These are phyloP conservation scores for Luehdorfia chinensis DNA, from an alignment of 1,140 invertebrate species.

Conservation along the genomic window DNA sequence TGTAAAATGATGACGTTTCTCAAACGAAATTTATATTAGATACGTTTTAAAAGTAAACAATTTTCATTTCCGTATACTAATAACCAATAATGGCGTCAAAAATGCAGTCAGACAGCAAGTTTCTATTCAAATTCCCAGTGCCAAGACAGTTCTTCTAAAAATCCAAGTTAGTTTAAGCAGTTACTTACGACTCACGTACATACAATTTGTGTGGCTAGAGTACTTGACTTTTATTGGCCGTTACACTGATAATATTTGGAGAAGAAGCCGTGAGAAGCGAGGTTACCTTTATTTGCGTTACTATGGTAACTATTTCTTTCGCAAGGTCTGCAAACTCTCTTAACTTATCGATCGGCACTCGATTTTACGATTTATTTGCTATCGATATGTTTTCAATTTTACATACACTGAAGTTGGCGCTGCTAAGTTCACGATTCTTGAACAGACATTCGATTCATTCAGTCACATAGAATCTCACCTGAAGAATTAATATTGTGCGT, in stretches of 20 bases:
- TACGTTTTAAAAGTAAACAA: too few relatives aligned
- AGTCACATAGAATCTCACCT: too few relatives aligned
- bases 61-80: too few relatives aligned
- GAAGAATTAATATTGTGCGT: too few relatives aligned
- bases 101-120: too few relatives aligned
- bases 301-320: conserved; percentile 35
- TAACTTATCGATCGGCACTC: background rate
- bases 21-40: too few relatives aligned
- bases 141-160: conserved; percentile 40
- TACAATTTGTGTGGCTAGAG: conserved; percentile 44
- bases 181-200: conserved; percentile 46
- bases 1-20: too few relatives aligned
- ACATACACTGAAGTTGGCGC: too few relatives aligned
- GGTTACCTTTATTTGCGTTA: conserved; percentile 31
- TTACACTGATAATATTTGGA: conserved; percentile 46
- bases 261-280: conserved; percentile 29
- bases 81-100: too few relatives aligned
- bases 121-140: too few relatives aligned
- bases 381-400: too few relatives aligned
- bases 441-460: too few relatives aligned
- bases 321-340: conserved; percentile 21
- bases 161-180: conserved; percentile 44
- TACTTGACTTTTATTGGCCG: conserved; percentile 50
- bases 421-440: background rate
- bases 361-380: background rate